Evolutionary conservation across 2,113 vertebrate genomes (phyloP).

Genomic region (Ammodytes dubius): DNA sequence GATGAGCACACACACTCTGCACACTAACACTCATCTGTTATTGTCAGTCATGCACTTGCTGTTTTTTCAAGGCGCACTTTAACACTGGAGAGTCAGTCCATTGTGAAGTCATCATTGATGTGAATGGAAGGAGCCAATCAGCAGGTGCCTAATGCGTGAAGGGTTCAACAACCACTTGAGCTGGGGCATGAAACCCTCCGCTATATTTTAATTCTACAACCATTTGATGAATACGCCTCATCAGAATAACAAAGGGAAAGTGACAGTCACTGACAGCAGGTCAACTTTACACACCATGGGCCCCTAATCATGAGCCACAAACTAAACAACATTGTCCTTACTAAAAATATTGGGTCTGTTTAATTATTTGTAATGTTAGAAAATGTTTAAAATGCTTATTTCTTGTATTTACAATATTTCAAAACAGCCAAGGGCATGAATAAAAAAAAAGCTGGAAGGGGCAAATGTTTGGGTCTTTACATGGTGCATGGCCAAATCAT

Average conservation of each 20-base stretch:
- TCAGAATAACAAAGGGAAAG: not conserved
- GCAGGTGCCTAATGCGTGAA: not conserved
- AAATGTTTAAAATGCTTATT: not conserved
- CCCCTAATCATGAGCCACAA: not conserved
- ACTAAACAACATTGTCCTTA: not conserved
- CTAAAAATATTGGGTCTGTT: not conserved
- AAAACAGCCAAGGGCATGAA: not conserved
- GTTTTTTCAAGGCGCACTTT: not conserved
- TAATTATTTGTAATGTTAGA: not conserved
- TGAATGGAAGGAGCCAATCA: not conserved
- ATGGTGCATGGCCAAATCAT: not conserved
- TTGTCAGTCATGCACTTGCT: not conserved
- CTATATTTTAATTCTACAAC: constrained; percentile 8
- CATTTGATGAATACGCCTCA: not conserved
- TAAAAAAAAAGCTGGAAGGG: not conserved
- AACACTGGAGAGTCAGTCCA: not conserved
- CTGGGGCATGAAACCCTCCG: not conserved
- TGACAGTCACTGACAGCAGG: not conserved
- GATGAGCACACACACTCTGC: not conserved
- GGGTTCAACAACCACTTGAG: constrained; percentile 22
- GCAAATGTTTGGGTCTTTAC: not conserved
- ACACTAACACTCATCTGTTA: constrained; percentile 8
- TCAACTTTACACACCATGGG: not conserved
- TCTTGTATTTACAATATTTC: not conserved
- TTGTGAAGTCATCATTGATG: constrained; percentile 15